Base-by-base conservation (phyloP, 2,888 invertebrate genomes). In the Noctua janthina region DNA sequence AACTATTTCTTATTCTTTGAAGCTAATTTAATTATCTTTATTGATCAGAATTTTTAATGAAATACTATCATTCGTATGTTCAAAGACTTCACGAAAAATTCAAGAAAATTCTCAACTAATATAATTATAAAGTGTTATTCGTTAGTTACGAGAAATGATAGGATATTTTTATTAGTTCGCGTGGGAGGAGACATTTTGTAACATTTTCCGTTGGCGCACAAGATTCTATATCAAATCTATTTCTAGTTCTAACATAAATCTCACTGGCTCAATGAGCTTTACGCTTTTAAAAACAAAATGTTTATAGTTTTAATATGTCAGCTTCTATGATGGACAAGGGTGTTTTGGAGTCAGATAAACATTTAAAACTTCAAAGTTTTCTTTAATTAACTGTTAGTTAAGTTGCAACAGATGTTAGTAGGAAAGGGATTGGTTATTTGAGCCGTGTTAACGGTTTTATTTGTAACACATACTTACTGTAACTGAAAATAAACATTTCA, bases 161-260 rank as follows among this genome's bases (percentile, higher is more conserved):
- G 87, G 92, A 92, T 95, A 95, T 95, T 94, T 95, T 93, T 93
- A 94, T 93, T 93, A 91, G 82, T 80, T 83, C 62, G 92, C 89
- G 93, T 93, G 84, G 93, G 93, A 69, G 85, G 56, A 78, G 85
- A 87, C 84, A 91, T 92, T 91, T 92, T 92, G 93, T 92, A 92
- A 91, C 90, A 84, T 86, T 85, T 89, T 85, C 84, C 85, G 91
- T 89, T 88, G 87, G 90, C 92, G 90, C 91, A 92, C 89, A 90
- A 93, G 91, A 91, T 93, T 94, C 93, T 94, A 92, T 94, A 93
- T 92, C 92, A 93, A 93, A 91, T 93, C 93, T 95, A 95, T 95
- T 95, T 93, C 80, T 82, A 92, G 91, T 74, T 69, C 59, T 84
- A 89, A 92, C 92, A 93, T 94, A 93, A 93, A 91, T 91, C 91